phyloP scores from a whole-genome alignment of 1,140 invertebrate genomes.

The Achroia grisella region DNA sequence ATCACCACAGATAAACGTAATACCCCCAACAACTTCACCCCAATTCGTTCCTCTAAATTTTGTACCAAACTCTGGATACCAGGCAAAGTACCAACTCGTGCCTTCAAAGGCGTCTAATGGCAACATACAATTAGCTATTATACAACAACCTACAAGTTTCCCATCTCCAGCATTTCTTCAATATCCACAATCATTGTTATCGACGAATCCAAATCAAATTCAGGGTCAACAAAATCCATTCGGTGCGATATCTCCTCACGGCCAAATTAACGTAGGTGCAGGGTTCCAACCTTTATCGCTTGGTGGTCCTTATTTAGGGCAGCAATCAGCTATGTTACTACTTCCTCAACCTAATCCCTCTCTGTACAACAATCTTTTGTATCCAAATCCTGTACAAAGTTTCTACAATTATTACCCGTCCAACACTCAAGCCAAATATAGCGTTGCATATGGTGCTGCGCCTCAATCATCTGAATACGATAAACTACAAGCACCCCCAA shows the following conservation, averaged over 20 bases:
- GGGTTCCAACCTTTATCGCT: constrained; percentile 35
- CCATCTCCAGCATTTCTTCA: constrained; percentile 25
- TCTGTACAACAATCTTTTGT: constrained; percentile 49
- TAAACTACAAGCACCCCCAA: constrained; percentile 27
- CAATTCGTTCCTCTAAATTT: constrained; percentile 59
- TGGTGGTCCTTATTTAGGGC: constrained; percentile 32
- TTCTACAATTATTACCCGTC: constrained; percentile 62
- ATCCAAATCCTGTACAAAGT: constrained; percentile 45
- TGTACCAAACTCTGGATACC: constrained; percentile 52
- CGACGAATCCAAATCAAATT: constrained; percentile 29
- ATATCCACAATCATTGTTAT: constrained; percentile 37
- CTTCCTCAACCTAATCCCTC: constrained; percentile 44
- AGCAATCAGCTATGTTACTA: constrained; percentile 53
- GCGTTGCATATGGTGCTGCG: constrained; percentile 31
- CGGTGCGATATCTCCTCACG: constrained; percentile 17
- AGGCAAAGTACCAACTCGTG: constrained; percentile 52
- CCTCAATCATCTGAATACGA: constrained; percentile 41
- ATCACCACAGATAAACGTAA: constrained; percentile 23
- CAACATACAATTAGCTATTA: constrained; percentile 46
- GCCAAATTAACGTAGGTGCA: constrained; percentile 37
- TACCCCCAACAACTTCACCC: constrained; percentile 26
- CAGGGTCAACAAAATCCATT: constrained; percentile 16
- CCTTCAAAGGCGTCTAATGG: constrained; percentile 36
- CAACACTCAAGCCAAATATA: constrained; percentile 56
- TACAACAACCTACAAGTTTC: constrained; percentile 34